A percentile compares a stretch with the other conserved stretches of the same genome.
Evolutionary conservation across 2,113 vertebrate genomes (phyloP).

Genomic region (Silurus meridionalis): DNA sequence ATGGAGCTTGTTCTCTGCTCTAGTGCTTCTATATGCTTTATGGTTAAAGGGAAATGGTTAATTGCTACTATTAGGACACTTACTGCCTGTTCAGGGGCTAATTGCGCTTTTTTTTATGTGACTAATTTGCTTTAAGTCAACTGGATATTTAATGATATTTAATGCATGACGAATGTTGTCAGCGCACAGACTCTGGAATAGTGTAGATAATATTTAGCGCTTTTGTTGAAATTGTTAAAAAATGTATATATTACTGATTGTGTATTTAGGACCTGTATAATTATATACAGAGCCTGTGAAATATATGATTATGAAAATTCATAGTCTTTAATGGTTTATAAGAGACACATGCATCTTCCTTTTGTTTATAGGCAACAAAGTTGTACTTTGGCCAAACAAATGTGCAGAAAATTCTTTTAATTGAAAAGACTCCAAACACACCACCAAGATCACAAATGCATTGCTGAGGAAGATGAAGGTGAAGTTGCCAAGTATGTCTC

Average conservation of each 20-base stretch:
- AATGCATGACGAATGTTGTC: background rate
- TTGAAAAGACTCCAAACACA: no score
- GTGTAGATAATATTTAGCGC: background rate
- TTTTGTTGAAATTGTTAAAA: background rate
- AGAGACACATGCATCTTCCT: no score
- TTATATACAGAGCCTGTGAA: background rate
- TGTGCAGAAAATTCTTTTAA: no score
- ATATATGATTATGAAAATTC: no score
- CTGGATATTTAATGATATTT: slow-evolving; percentile 22
- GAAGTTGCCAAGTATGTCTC: no score
- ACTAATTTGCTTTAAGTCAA: slow-evolving; percentile 29
- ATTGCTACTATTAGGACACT: slow-evolving; percentile 47
- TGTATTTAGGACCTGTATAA: background rate
- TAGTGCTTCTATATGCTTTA: slow-evolving; percentile 32
- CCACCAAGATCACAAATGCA: no score
- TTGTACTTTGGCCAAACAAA: no score
- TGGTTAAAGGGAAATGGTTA: slow-evolving; percentile 37
- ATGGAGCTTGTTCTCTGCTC: slow-evolving; percentile 10
- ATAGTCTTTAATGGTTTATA: no score
- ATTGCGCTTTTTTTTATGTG: slow-evolving; percentile 40
- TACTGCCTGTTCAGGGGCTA: slow-evolving; percentile 33
- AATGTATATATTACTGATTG: background rate
- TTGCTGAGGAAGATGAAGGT: no score
- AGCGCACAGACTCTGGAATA: background rate
- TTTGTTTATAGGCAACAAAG: no score